phyloP scores from a whole-genome alignment of 2,888 invertebrate species.

The Scotopteryx bipunctaria region DNA sequence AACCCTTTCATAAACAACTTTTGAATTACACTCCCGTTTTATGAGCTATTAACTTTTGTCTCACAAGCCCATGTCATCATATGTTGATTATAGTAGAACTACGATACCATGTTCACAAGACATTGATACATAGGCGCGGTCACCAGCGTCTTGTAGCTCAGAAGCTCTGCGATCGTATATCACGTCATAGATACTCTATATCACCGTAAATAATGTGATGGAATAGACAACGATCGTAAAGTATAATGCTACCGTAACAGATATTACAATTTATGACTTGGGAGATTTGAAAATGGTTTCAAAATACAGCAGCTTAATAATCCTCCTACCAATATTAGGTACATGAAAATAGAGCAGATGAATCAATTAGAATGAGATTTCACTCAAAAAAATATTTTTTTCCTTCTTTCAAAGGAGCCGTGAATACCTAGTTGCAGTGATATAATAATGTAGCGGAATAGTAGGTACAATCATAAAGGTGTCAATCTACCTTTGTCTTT shows the following conservation, averaged over 20 bases:
- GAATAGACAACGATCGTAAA: conserved; percentile 13
- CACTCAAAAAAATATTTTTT: too few species aligned
- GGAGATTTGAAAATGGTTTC: neutral
- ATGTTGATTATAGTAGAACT: conserved; percentile 3
- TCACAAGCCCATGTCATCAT: conserved; percentile 2
- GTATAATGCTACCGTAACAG: conserved; percentile 8
- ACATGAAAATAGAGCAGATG: too few species aligned
- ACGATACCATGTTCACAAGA: conserved; percentile 20
- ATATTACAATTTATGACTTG: conserved; percentile 9
- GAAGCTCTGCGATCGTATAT: conserved; percentile 26
- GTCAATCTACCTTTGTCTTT: conserved; percentile 18
- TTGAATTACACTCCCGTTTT: too few species aligned
- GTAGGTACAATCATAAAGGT: conserved; percentile 2
- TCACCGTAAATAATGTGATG: conserved; percentile 10
- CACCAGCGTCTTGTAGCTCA: conserved; percentile 22
- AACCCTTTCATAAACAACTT: too few species aligned
- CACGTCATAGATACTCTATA: conserved; percentile 18
- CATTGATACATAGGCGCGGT: conserved; percentile 22
- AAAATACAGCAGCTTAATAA: too few species aligned
- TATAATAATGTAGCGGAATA: too few species aligned
- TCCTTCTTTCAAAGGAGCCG: too few species aligned
- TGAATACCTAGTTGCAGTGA: too few species aligned
- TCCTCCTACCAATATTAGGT: too few species aligned
- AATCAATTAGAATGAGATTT: too few species aligned
- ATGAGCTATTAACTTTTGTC: neutral